Conservation (phyloP, 2,113 vertebrate species). For the Tricholaema leucomelas region DNA sequence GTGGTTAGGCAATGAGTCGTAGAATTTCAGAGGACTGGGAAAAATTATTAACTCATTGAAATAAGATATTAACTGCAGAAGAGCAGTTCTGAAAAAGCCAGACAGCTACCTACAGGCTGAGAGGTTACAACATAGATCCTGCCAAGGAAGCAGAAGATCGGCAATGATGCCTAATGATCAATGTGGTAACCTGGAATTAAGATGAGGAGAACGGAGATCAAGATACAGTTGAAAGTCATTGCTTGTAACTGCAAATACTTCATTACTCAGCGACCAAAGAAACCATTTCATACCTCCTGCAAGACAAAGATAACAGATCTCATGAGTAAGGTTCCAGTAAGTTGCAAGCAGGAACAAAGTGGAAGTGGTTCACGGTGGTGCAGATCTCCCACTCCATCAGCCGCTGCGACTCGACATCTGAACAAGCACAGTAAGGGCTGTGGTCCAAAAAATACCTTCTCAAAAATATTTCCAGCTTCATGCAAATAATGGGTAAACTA, state of each 20-base stretch:
- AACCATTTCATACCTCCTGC: neutral
- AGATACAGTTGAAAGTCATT: neutral
- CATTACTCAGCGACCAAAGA: neutral
- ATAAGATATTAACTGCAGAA: constrained; percentile 52
- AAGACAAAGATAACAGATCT: neutral
- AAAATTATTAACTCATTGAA: constrained; percentile 63
- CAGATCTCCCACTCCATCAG: neutral
- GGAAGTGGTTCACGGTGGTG: accelerated
- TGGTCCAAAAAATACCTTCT: too few species aligned
- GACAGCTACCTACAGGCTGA: neutral
- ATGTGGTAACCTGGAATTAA: neutral
- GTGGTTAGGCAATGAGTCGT: constrained; percentile 69
- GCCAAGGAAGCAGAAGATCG: neutral
- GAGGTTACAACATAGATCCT: neutral
- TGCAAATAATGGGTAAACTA: neutral
- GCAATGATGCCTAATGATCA: neutral
- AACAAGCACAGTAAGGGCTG: accelerated
- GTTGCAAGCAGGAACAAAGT: neutral
- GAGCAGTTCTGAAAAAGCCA: neutral
- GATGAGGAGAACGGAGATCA: neutral
- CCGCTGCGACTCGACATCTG: neutral
- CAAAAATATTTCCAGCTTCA: neutral
- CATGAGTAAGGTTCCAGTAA: neutral
- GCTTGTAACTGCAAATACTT: neutral
- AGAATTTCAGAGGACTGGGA: constrained; percentile 56